Evolutionary conservation across 2,797 vertebrate genomes (phyloP).

Genomic region (Coilia nasus): DNA sequence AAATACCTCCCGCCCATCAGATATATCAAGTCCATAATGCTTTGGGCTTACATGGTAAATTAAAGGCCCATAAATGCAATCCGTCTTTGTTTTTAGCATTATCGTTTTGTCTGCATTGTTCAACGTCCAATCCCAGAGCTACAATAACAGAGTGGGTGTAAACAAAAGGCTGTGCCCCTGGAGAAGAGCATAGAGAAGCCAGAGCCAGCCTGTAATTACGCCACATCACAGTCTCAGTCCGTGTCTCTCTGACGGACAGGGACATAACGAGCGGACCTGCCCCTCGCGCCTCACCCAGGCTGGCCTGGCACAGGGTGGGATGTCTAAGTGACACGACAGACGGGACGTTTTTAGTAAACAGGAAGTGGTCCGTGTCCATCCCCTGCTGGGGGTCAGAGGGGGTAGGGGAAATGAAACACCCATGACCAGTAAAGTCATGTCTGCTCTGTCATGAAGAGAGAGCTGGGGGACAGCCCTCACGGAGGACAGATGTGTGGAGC

Average conservation of each 20-base stretch:
- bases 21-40: background rate
- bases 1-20: background rate
- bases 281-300: background rate
- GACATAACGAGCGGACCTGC: background rate
- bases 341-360: background rate
- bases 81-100: background rate
- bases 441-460: constrained; percentile 1
- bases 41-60: background rate
- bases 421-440: background rate
- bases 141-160: background rate
- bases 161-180: background rate
- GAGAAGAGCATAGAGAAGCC: background rate
- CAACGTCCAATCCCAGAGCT: background rate
- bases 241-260: background rate
- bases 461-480: background rate
- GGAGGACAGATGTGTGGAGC: background rate
- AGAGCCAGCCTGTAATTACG: background rate
- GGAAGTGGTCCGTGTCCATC: background rate
- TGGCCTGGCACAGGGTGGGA: background rate
- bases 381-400: background rate
- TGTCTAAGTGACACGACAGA: constrained; percentile 4
- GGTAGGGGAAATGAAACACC: background rate
- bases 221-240: background rate
- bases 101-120: constrained; percentile 13
- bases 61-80: background rate